These are phyloP conservation scores for Naso thynnoides DNA, from an alignment of 2,797 vertebrate genomes.

Conservation along the genomic window DNA sequence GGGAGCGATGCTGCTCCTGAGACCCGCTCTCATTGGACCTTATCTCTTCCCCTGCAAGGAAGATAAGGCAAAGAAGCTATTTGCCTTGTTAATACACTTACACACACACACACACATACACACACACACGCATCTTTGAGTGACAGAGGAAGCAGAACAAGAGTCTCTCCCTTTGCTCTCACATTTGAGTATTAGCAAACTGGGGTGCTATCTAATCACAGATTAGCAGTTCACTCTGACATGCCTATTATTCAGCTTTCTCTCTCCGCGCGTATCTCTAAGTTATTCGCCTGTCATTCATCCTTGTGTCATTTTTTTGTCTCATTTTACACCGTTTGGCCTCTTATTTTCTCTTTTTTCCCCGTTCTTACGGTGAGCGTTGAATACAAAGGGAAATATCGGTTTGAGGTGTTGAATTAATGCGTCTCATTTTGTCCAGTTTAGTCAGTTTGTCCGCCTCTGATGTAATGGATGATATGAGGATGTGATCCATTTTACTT, in stretches of 20 bases:
- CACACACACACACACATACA: slow-evolving; percentile 7
- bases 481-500: neutral
- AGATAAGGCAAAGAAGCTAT: slow-evolving; percentile 73
- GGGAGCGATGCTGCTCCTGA: slow-evolving; percentile 51
- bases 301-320: slow-evolving; percentile 5
- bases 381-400: neutral
- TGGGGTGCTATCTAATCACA: slow-evolving; percentile 59
- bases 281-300: slow-evolving; percentile 61
- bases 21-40: slow-evolving; percentile 61
- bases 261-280: slow-evolving; percentile 20
- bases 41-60: slow-evolving; percentile 54
- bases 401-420: neutral
- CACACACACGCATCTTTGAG: slow-evolving; percentile 37
- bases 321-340: neutral
- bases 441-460: slow-evolving; percentile 1
- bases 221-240: slow-evolving; percentile 66
- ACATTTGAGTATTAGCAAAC: slow-evolving; percentile 61
- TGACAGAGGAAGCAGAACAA: slow-evolving; percentile 63
- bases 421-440: neutral
- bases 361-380: neutral
- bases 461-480: neutral
- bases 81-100: slow-evolving; percentile 64
- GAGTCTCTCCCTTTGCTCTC: slow-evolving; percentile 50
- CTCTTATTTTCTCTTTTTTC: neutral
- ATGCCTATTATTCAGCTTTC: slow-evolving; percentile 54